These are phyloP conservation scores for Augochlora pura DNA, from an alignment of 1,140 invertebrate genomes.

Conservation along the genomic window DNA sequence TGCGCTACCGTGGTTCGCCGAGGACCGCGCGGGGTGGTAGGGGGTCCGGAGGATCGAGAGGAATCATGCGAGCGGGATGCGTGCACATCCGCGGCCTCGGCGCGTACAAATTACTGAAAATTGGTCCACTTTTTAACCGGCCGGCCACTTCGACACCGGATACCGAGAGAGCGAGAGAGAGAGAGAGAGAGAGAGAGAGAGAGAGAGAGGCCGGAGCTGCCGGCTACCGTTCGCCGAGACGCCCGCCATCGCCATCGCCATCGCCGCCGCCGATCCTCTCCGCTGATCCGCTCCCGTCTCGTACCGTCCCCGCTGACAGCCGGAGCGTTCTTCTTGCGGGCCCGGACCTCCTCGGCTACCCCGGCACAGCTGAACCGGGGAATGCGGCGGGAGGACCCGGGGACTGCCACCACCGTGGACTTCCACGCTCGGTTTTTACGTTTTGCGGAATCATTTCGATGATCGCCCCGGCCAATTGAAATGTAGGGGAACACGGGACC, in stretches of 20 bases:
- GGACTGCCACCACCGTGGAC: not conserved
- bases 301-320: not conserved
- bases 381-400: constrained; percentile 31
- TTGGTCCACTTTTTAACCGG: constrained; percentile 69
- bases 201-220: not conserved
- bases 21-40: not conserved
- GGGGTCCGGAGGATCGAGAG: constrained; percentile 6
- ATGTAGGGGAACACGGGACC: constrained; percentile 11
- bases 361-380: constrained; percentile 6
- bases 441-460: constrained; percentile 37
- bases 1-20: constrained; percentile 21
- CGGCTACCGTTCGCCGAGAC: constrained; percentile 40
- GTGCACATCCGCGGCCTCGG: constrained; percentile 45
- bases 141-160: constrained; percentile 33
- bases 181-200: no score
- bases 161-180: no score
- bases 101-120: constrained; percentile 74
- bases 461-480: constrained; percentile 34
- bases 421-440: constrained; percentile 12
- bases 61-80: constrained; percentile 36
- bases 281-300: constrained; percentile 29
- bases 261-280: constrained; percentile 21
- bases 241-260: not conserved
- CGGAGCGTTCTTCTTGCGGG: constrained; percentile 10
- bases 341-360: not conserved